These are phyloP conservation scores for Tryphoninae sp. DNA, from an alignment of 2,888 invertebrate species.

Conservation along the genomic window DNA sequence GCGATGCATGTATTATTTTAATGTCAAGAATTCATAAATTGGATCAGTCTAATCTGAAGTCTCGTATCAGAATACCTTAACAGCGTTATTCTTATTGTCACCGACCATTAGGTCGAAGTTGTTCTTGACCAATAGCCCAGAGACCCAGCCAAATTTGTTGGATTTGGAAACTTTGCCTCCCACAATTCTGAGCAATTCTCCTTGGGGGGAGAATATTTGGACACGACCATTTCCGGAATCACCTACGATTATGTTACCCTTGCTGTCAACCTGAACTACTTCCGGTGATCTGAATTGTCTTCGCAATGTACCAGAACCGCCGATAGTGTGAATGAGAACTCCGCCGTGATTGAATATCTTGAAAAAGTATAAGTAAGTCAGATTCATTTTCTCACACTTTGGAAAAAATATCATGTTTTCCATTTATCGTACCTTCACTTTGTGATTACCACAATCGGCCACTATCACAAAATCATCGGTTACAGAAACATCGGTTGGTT, in stretches of 20 bases:
- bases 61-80: conserved; percentile 79
- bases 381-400: too few relatives aligned
- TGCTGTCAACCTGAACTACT: conserved; percentile 87
- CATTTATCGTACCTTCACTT: conserved; percentile 83
- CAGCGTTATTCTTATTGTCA: conserved; percentile 84
- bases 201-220: conserved; percentile 89
- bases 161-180: conserved; percentile 83
- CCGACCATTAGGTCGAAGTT: conserved; percentile 85
- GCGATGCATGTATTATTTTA: background rate
- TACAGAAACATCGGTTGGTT: conserved; percentile 88
- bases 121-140: conserved; percentile 85
- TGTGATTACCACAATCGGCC: conserved; percentile 88
- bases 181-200: conserved; percentile 86
- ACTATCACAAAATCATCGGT: conserved; percentile 84
- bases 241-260: conserved; percentile 89
- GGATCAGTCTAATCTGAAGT: conserved; percentile 27
- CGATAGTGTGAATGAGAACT: conserved; percentile 66
- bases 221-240: conserved; percentile 90
- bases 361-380: background rate
- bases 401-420: background rate
- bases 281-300: conserved; percentile 86
- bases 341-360: conserved; percentile 70
- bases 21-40: conserved; percentile 33
- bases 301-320: conserved; percentile 66
- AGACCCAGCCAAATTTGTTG: conserved; percentile 87